phyloP scores from a whole-genome alignment of 1,140 invertebrate species.

The Pseudomyrmex sp. region DNA sequence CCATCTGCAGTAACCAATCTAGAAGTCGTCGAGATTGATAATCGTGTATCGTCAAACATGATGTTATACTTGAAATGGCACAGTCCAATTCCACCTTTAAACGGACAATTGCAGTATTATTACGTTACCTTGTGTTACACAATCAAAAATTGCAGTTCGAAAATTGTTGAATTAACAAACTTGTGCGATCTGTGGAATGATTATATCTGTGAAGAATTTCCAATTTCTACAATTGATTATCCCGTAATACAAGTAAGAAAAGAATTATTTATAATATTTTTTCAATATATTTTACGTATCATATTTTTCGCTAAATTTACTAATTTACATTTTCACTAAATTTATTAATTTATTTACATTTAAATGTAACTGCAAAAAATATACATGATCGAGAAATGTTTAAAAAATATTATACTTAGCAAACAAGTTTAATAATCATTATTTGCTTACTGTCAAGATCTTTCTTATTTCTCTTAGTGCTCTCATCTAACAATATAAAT shows the following conservation, averaged over 20 bases:
- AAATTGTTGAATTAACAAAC: constrained; percentile 19
- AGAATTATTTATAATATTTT: neutral
- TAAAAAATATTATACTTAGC: too few species aligned
- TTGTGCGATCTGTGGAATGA: constrained; percentile 66
- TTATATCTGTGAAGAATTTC: constrained; percentile 63
- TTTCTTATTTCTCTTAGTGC: too few species aligned
- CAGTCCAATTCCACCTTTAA: constrained; percentile 57
- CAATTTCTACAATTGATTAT: neutral
- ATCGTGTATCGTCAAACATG: too few species aligned
- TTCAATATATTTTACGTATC: too few species aligned
- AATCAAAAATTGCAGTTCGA: neutral
- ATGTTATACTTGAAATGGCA: constrained; percentile 66
- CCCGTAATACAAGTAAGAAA: neutral
- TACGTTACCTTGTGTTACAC: neutral
- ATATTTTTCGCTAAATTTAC: too few species aligned
- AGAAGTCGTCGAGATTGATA: constrained; percentile 61
- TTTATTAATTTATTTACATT: too few species aligned
- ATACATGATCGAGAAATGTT: neutral
- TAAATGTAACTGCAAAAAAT: neutral
- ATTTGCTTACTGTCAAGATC: too few species aligned
- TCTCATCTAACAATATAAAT: neutral
- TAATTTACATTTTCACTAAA: too few species aligned
- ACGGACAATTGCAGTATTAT: constrained; percentile 62
- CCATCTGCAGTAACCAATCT: constrained; percentile 63
- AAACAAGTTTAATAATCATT: too few species aligned